Evolutionary conservation across 2,797 vertebrate genomes (phyloP), one percentile per base, ranked within the genome.

Genomic region (Ctenochaetus hawaiiensis): DNA sequence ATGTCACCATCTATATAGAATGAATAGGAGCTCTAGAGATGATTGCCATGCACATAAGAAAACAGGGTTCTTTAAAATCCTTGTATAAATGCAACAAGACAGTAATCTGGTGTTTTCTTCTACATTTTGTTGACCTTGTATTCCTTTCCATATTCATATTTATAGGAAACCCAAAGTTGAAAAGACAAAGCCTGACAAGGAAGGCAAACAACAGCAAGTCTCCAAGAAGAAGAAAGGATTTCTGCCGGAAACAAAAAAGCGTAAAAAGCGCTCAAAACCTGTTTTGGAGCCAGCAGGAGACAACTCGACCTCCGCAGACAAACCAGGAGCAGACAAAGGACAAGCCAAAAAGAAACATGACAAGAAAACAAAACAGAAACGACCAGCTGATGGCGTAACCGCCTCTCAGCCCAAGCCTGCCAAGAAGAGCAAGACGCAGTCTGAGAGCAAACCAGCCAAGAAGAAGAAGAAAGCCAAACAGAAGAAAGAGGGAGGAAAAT

Each of bases 161-260:
- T 60, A 72, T 83, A 99, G 98, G 82, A 97, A 96, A 81, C 97
- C 97, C 41, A 97, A 96, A 85, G 91, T 88, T 0, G 95, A 95
- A 45, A 98, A 97, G 88, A 93, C 82, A 5, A 92, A 93, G 54
- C 45, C 83, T 0, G 73, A 75, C 0, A 83, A 85, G 22, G 81
- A 86, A 12, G 51, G 72, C 0, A 45, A 72, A 0, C 79, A 83
- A 26, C 71, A 81, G 59, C 60, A 37, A 18, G 43, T 39, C 3
- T 56, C 70, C 58, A 90, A 93, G 75, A 98, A 97, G 93, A 97
- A 96, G 78, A 98, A 97, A 60, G 97, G 97, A 0, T 97, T 97
- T 70, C 92, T 99, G 20, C 98, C 98, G 0, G 97, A 97, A 74
- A 96, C 92, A 1, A 99, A 99, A 54, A 98, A 96, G 75, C 95